Percentiles rank a stretch among this genome's conserved stretches.
Evolutionary conservation across 1,140 invertebrate genomes (phyloP).

Genomic region (Solenopsis fugax): DNA sequence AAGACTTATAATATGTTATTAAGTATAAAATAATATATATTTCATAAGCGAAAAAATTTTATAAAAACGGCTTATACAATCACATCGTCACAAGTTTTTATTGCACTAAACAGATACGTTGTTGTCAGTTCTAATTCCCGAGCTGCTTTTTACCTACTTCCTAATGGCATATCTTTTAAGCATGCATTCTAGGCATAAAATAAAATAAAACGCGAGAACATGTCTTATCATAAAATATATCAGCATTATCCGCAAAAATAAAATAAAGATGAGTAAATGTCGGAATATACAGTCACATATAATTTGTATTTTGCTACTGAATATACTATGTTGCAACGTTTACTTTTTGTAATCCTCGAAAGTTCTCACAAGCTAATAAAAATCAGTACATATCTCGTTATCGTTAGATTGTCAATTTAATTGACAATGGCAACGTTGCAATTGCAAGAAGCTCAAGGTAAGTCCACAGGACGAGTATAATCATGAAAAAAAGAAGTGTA

Average conservation of each 20-base stretch:
- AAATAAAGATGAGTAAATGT: background rate
- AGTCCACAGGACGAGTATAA: background rate
- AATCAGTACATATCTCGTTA: background rate
- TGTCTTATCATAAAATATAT: background rate
- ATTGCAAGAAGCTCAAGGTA: conserved; percentile 15
- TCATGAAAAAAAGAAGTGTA: background rate
- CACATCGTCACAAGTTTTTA: no score
- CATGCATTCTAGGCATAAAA: no score
- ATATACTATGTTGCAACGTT: background rate
- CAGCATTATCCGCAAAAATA: background rate
- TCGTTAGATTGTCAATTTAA: background rate
- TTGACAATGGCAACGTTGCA: background rate
- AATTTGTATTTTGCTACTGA: background rate
- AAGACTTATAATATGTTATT: no score
- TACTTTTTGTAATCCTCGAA: background rate
- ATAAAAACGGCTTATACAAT: no score
- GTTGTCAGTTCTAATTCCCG: no score
- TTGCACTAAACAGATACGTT: no score
- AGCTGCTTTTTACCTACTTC: no score
- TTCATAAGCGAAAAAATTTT: no score
- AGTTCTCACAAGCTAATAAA: background rate
- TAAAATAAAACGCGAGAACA: background rate
- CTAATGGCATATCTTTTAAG: no score
- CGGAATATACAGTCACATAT: background rate
- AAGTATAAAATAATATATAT: no score